Base-by-base conservation (phyloP, 2,888 invertebrate genomes). In the Anthoptus insignis region DNA sequence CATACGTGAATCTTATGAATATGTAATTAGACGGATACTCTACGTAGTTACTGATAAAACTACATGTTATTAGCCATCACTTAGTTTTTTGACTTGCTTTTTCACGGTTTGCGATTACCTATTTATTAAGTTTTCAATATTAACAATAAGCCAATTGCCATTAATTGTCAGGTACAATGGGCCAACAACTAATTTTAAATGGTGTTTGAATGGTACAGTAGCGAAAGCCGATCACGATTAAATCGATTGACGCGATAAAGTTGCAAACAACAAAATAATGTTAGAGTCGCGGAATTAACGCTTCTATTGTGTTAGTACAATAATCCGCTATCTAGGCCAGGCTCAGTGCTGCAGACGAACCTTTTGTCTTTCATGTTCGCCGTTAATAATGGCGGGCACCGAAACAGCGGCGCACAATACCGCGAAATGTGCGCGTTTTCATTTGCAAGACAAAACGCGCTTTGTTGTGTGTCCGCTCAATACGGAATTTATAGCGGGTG, bases 361-460 rank as follows among this genome's bases (percentile, higher is more conserved):
- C 93, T 93, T 93, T 93, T 93, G 93, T 93, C 93, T 93, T 91
- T 91, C 93, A 92, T 93, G 92, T 92, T 92, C 92, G 89, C 91
- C 89, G 92, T 92, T 92, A 92, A 92, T 92, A 92, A 92, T 92
- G 91, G 90, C 91, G 91, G 89, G 88, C 92, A 84, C 92, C 92
- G 92, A 92, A 92, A 93, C 92, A 92, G 90, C 91, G 89, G 91
- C 89, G 91, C 88, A 92, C 92, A 92, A 93, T 92, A 87, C 92
- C 91, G 92, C 92, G 91, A 92, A 93, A 92, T 93, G 91, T 91
- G 91, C 91, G 92, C 92, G 91, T 92, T 93, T 93, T 93, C 92
- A 93, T 93, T 93, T 93, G 92, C 92, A 93, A 93, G 92, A 93
- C 92, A 93, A 93, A 93, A 93, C 93, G 89, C 82, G 91, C 92